A percentile compares a stretch with the other conserved stretches of the same genome.
Conservation (phyloP, 1,140 invertebrate species). For the Eupeodes corollae region DNA sequence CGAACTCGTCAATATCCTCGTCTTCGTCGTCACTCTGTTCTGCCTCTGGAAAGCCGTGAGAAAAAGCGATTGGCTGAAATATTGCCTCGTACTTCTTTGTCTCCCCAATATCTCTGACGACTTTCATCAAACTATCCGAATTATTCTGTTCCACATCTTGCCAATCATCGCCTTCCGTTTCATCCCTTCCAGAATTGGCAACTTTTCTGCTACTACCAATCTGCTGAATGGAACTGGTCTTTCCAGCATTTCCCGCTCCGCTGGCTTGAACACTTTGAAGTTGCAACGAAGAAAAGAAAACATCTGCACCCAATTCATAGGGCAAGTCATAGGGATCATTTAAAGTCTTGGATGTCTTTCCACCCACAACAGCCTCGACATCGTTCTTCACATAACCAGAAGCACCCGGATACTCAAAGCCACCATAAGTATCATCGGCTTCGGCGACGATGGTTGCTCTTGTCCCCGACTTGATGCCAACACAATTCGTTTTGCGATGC, state of each 20-base stretch:
- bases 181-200: slow-evolving; percentile 4
- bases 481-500: slow-evolving; percentile 59
- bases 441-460: background rate
- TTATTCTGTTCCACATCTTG: slow-evolving; percentile 34
- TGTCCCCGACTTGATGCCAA: background rate
- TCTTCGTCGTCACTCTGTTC: slow-evolving; percentile 45
- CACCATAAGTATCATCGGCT: background rate
- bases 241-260: slow-evolving; percentile 34
- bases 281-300: slow-evolving; percentile 76
- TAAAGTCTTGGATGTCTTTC: slow-evolving; percentile 25
- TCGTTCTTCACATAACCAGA: slow-evolving; percentile 20
- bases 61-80: slow-evolving; percentile 36
- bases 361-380: slow-evolving; percentile 22
- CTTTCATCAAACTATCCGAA: slow-evolving; percentile 49
- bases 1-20: slow-evolving; percentile 42
- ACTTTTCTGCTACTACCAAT: slow-evolving; percentile 33
- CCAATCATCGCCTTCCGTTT: slow-evolving; percentile 6
- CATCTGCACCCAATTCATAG: slow-evolving; percentile 58
- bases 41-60: slow-evolving; percentile 34
- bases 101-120: slow-evolving; percentile 46
- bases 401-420: slow-evolving; percentile 12
- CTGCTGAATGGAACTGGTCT: slow-evolving; percentile 25
- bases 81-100: slow-evolving; percentile 35
- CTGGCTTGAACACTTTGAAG: slow-evolving; percentile 60
- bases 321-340: slow-evolving; percentile 27